phyloP scores from a whole-genome alignment of 2,888 invertebrate genomes.

The Oxyteleia sp. region DNA sequence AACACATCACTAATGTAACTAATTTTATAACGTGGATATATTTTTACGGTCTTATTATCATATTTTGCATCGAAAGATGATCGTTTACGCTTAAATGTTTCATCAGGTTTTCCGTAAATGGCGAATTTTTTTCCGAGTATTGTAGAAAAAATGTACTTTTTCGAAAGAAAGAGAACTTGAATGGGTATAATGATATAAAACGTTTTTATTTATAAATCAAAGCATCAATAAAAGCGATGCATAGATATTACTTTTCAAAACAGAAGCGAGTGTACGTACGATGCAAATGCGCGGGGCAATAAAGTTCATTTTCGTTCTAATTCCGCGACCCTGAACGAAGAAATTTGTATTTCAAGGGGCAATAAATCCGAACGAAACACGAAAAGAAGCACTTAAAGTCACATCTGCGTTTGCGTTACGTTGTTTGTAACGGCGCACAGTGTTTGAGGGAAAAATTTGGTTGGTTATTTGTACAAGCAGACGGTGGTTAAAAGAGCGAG shows the following conservation, averaged over 20 bases:
- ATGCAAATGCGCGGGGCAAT: background rate
- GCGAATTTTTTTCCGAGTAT: constrained; percentile 19
- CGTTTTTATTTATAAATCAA: constrained; percentile 24
- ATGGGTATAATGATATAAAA: too few relatives aligned
- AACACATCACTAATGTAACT: constrained; percentile 40
- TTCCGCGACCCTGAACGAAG: background rate
- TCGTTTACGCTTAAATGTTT: constrained; percentile 36
- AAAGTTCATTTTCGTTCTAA: constrained; percentile 5
- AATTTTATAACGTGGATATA: constrained; percentile 39
- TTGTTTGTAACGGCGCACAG: constrained; percentile 23
- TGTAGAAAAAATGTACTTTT: too few relatives aligned
- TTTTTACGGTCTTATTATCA: constrained; percentile 56
- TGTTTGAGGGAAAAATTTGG: constrained; percentile 41
- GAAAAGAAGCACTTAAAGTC: constrained; percentile 46
- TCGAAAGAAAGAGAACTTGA: too few relatives aligned
- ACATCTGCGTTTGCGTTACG: constrained; percentile 27
- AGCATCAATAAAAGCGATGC: constrained; percentile 17
- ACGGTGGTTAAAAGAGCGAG: constrained; percentile 10
- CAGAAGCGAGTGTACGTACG: background rate
- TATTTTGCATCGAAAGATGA: constrained; percentile 19
- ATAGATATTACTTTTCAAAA: background rate
- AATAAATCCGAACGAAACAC: constrained; percentile 36
- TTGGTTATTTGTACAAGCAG: constrained; percentile 25
- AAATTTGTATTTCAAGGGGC: constrained; percentile 6
- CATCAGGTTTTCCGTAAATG: constrained; percentile 30